These are phyloP conservation scores for Carassius carassius DNA, from an alignment of 2,113 vertebrate species.

Conservation along the genomic window DNA sequence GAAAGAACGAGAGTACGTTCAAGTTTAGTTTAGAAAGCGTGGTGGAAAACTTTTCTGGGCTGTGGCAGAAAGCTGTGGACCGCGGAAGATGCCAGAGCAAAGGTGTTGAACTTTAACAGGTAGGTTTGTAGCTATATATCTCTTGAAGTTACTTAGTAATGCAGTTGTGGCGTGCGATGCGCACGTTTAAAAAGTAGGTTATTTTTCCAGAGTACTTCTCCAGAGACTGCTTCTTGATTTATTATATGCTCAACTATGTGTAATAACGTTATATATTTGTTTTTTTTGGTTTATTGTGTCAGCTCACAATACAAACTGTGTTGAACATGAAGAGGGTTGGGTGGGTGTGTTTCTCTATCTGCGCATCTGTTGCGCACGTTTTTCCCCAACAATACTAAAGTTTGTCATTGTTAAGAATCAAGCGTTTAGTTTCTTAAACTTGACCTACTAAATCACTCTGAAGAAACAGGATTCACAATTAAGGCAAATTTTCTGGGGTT, in stretches of 20 bases:
- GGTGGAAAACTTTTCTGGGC: slow-evolving; percentile 63
- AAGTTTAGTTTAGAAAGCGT: slow-evolving; percentile 63
- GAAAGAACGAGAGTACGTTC: slow-evolving; percentile 55
- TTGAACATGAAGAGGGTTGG: slow-evolving; percentile 60
- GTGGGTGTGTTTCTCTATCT: slow-evolving; percentile 68
- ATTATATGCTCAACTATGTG: not conserved
- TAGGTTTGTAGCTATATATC: slow-evolving; percentile 52
- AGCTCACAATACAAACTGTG: not conserved
- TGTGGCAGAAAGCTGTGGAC: slow-evolving; percentile 65
- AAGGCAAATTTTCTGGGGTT: slow-evolving; percentile 52
- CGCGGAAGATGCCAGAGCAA: slow-evolving; percentile 76
- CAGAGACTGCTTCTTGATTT: not conserved
- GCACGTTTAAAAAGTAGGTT: not conserved
- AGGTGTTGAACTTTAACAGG: slow-evolving; percentile 71
- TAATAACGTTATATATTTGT: not conserved
- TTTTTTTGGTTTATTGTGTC: not conserved
- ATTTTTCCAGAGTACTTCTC: not conserved
- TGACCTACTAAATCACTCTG: not conserved
- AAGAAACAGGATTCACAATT: not conserved
- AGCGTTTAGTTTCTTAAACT: not conserved
- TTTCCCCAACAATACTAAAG: not conserved
- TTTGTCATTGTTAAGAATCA: not conserved
- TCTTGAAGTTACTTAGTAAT: not conserved
- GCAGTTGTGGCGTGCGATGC: not conserved
- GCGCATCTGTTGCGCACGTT: slow-evolving; percentile 64